Conservation (phyloP, 2,888 invertebrate genomes). For the Diaphora mendica region DNA sequence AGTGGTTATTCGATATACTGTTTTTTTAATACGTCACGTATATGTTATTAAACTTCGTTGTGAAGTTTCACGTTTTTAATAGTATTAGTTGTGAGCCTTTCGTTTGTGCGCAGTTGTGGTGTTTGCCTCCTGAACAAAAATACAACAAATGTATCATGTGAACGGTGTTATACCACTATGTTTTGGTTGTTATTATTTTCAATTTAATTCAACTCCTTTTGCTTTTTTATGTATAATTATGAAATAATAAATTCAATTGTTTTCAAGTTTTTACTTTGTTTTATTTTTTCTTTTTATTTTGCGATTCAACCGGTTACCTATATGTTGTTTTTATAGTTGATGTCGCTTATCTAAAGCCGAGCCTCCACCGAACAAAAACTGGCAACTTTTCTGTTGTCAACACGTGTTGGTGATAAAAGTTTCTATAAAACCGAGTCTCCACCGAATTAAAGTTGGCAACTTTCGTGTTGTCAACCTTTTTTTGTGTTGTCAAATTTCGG, state of each 20-base stretch:
- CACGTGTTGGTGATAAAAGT: too few relatives aligned
- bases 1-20: not conserved
- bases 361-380: too few relatives aligned
- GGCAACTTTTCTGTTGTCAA: too few relatives aligned
- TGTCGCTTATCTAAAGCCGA: too few relatives aligned
- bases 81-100: constrained; percentile 14
- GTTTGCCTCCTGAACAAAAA: constrained; percentile 40
- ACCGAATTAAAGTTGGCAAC: too few relatives aligned
- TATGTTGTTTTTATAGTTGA: not conserved
- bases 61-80: constrained; percentile 2
- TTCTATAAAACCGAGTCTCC: too few relatives aligned
- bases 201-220: constrained; percentile 53
- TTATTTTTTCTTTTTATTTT: constrained; percentile 32
- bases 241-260: constrained; percentile 73
- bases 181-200: constrained; percentile 54
- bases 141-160: constrained; percentile 41
- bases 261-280: constrained; percentile 63
- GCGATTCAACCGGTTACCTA: not conserved
- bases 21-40: constrained; percentile 1
- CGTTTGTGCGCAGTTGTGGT: constrained; percentile 11
- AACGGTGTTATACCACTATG: constrained; percentile 32
- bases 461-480: too few relatives aligned
- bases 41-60: not conserved
- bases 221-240: constrained; percentile 65
- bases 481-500: too few relatives aligned